A percentile compares a stretch with the other conserved stretches of the same genome.
phyloP scores from a whole-genome alignment of 2,797 vertebrate genomes.

The Arctocebus calabarensis region DNA sequence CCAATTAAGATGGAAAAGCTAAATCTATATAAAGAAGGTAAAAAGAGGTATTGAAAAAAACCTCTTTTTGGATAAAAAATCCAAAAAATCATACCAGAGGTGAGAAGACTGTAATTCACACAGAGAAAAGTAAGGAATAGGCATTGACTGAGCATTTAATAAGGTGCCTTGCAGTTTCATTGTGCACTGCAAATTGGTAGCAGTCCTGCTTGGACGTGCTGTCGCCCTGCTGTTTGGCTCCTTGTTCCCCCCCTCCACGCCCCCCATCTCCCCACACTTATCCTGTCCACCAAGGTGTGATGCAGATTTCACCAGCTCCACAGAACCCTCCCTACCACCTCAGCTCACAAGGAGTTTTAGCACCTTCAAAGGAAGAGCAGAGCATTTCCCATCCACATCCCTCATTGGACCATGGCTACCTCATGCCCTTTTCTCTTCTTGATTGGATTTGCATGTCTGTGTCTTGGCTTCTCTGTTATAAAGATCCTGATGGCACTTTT shows the following conservation, averaged over 20 bases:
- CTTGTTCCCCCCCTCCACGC: neutral
- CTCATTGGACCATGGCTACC: neutral
- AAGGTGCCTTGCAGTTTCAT: neutral
- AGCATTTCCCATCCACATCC: neutral
- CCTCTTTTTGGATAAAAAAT: neutral
- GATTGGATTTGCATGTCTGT: neutral
- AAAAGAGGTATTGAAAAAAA: neutral
- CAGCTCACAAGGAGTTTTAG: neutral
- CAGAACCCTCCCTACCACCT: neutral
- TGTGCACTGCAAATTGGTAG: neutral
- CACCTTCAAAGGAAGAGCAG: neutral
- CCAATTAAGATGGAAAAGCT: neutral
- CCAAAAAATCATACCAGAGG: neutral
- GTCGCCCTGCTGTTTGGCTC: neutral
- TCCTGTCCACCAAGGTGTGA: neutral
- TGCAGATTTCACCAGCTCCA: neutral
- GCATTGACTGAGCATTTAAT: neutral
- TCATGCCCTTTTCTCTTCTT: neutral
- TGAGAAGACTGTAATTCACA: neutral
- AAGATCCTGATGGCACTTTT: neutral
- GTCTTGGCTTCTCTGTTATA: neutral
- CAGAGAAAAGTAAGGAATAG: neutral
- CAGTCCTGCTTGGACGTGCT: neutral
- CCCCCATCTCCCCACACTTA: neutral
- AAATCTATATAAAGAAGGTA: neutral